These are phyloP conservation scores for Tachypleus tridentatus DNA, from an alignment of 1,140 invertebrate genomes.

Conservation along the genomic window DNA sequence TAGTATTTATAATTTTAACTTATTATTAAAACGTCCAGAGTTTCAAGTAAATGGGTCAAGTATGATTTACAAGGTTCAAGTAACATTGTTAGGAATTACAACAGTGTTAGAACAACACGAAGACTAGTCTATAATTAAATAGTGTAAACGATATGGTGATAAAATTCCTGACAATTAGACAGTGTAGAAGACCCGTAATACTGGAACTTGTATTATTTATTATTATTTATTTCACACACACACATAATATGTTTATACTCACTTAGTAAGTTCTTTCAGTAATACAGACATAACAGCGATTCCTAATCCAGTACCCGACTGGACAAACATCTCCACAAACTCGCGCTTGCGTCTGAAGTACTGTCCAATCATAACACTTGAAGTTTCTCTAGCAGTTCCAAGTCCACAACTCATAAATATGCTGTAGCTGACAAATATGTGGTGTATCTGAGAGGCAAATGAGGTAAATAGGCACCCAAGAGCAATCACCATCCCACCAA, in stretches of 20 bases:
- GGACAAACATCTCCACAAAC: conserved; percentile 74
- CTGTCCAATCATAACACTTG: conserved; percentile 78
- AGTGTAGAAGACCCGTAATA: no score
- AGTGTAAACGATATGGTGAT: no score
- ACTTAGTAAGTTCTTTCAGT: conserved; percentile 64
- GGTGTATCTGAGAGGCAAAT: conserved; percentile 34
- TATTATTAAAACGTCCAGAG: no score
- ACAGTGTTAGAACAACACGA: no score
- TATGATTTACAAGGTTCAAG: no score
- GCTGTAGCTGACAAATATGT: conserved; percentile 26
- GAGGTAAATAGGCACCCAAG: conserved; percentile 31
- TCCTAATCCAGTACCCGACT: conserved; percentile 71
- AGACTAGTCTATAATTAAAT: no score
- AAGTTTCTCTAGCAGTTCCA: conserved; percentile 66
- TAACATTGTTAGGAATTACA: no score
- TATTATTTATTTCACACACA: no score
- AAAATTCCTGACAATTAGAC: no score
- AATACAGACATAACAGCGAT: conserved; percentile 69
- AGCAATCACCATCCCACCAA: conserved; percentile 33
- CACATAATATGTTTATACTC: conserved; percentile 25
- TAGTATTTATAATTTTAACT: no score
- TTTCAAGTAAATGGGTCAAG: no score
- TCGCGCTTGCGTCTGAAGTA: conserved; percentile 75
- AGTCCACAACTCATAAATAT: conserved; percentile 57
- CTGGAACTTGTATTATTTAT: no score